A percentile compares a stretch with the other conserved stretches of the same genome.
These are phyloP conservation scores for Platalea minor DNA, from an alignment of 2,797 vertebrate species.

Conservation along the genomic window DNA sequence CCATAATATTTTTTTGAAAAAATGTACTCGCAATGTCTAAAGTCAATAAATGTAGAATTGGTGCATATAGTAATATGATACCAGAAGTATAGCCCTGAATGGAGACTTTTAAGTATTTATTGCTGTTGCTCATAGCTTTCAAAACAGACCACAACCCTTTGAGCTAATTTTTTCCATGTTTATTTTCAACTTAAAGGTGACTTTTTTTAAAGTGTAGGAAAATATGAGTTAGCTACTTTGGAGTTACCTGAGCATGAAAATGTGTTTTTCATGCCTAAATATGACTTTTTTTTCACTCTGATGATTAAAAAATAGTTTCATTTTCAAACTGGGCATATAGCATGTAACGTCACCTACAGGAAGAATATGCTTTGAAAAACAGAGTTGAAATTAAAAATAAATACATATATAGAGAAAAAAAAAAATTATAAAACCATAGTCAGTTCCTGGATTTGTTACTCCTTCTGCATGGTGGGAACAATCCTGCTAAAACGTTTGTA, in stretches of 20 bases:
- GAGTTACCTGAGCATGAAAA: neutral
- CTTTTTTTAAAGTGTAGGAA: neutral
- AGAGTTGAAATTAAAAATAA: neutral
- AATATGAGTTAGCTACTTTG: neutral
- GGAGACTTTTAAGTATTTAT: neutral
- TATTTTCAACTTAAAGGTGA: neutral
- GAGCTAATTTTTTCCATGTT: neutral
- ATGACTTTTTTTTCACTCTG: neutral
- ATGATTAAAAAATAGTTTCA: neutral
- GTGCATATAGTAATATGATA: neutral
- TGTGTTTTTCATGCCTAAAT: neutral
- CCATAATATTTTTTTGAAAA: neutral
- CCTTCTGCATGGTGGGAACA: neutral
- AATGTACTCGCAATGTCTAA: rapidly evolving
- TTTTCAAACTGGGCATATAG: neutral
- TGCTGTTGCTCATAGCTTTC: neutral
- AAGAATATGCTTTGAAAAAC: neutral
- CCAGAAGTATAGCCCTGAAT: neutral
- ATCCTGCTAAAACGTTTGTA: neutral
- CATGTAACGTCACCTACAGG: neutral
- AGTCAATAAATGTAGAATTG: neutral
- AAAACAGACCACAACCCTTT: neutral
- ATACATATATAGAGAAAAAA: neutral
- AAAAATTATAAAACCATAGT: neutral
- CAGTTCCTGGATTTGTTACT: neutral